Conservation (phyloP, 2,888 invertebrate species). For the Sylvicola cinctus region DNA sequence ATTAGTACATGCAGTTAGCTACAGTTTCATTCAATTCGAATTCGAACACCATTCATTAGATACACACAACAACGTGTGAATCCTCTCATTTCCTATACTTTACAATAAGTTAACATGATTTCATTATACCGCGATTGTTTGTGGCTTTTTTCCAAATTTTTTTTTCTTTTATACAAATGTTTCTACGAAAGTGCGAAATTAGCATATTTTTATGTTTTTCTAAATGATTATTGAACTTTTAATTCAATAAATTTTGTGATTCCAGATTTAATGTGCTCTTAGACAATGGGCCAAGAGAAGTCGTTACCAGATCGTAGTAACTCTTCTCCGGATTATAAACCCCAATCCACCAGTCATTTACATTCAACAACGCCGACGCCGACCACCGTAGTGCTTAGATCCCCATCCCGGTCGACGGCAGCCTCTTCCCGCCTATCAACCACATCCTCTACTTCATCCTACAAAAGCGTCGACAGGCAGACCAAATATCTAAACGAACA, state of each 20-base stretch:
- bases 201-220: too few relatives aligned
- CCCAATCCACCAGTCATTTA: constrained; percentile 4
- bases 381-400: constrained; percentile 1
- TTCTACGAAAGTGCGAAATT: too few relatives aligned
- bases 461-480: constrained; percentile 19
- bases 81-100: too few relatives aligned
- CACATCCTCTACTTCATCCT: constrained; percentile 20
- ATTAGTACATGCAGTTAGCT: too few relatives aligned
- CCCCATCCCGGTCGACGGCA: constrained; percentile 4
- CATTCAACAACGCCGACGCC: constrained; percentile 5
- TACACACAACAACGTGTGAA: too few relatives aligned
- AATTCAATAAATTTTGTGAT: neutral
- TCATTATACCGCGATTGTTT: too few relatives aligned
- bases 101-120: too few relatives aligned
- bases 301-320: constrained; percentile 18
- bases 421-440: constrained; percentile 16
- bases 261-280: constrained; percentile 1
- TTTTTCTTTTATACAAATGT: too few relatives aligned
- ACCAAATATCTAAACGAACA: constrained; percentile 30
- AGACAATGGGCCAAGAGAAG: constrained; percentile 29
- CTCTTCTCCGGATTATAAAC: constrained; percentile 15
- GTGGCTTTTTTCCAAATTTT: too few relatives aligned
- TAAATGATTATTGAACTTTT: neutral
- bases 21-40: too few relatives aligned
- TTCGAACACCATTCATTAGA: too few relatives aligned